Conservation (phyloP, 2,888 invertebrate species). For the Notocelia uddmanniana region DNA sequence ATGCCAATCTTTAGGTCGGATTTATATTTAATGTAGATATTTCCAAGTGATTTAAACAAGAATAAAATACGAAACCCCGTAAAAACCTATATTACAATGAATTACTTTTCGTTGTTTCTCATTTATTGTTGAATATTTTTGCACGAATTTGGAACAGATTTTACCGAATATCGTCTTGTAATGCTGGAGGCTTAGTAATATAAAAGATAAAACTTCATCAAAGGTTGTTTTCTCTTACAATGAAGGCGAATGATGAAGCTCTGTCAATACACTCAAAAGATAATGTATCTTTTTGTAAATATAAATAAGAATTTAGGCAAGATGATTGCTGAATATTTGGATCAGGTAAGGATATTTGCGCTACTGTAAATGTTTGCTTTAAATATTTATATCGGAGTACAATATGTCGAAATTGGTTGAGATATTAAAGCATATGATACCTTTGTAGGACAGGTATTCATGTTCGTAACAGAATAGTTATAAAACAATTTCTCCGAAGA, state of each 20-base stretch:
- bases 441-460: no score
- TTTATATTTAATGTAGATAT: neutral
- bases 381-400: constrained; percentile 12
- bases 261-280: constrained; percentile 47
- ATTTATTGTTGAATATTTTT: neutral
- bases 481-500: no score
- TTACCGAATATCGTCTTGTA: neutral
- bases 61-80: neutral
- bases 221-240: constrained; percentile 39
- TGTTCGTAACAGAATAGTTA: no score
- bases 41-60: neutral
- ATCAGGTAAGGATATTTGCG: constrained; percentile 23
- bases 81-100: neutral
- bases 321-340: constrained; percentile 27
- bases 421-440: no score
- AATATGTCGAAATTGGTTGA: neutral
- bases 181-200: constrained; percentile 17
- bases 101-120: neutral
- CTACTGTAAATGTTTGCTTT: constrained; percentile 26
- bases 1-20: no score
- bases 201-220: constrained; percentile 32
- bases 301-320: constrained; percentile 40
- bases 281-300: constrained; percentile 47
- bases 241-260: constrained; percentile 43
- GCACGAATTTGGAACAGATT: neutral